Percentiles rank a stretch among this genome's conserved stretches.
Conservation (phyloP, 2,797 vertebrate genomes). For the Anas bahamensis region DNA sequence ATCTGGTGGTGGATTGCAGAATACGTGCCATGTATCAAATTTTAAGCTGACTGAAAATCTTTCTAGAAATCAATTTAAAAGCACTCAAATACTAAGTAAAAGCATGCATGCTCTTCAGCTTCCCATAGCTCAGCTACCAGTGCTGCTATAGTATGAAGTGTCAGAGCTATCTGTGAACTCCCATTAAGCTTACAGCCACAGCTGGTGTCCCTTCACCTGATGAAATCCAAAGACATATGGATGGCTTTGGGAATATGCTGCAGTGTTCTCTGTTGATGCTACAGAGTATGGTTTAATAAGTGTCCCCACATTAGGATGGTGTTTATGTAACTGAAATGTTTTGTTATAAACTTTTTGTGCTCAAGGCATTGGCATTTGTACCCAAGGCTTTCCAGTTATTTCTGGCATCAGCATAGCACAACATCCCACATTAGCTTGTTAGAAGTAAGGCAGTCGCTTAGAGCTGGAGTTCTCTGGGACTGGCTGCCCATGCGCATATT, state of each 20-base stretch:
- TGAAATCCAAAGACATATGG: neutral
- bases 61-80: neutral
- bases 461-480: neutral
- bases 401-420: neutral
- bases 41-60: neutral
- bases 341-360: neutral
- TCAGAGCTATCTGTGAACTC: neutral
- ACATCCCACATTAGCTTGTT: fast-evolving
- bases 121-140: neutral
- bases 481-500: neutral
- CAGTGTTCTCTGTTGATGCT: neutral
- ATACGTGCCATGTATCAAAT: neutral
- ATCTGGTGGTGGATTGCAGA: neutral
- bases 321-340: neutral
- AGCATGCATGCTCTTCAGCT: neutral
- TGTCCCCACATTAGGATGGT: neutral
- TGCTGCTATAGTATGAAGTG: neutral
- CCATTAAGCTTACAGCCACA: neutral
- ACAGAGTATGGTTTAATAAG: neutral
- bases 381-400: neutral
- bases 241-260: neutral
- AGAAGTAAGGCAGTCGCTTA: neutral
- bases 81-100: neutral
- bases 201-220: neutral
- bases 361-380: neutral